Evolutionary conservation across 2,888 invertebrate genomes (phyloP), one percentile per base, ranked within the genome.

Genomic region (Thysanoteuthis rhombus): DNA sequence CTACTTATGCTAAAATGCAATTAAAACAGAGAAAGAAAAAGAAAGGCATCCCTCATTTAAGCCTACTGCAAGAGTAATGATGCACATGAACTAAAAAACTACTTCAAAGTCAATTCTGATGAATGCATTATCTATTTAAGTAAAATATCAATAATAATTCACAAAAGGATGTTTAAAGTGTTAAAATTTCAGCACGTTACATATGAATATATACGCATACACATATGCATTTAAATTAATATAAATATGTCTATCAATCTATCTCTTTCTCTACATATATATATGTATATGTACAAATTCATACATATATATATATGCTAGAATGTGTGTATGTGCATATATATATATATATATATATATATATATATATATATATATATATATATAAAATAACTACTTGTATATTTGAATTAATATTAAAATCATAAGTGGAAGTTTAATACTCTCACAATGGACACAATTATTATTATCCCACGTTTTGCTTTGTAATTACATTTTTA

Each of bases 91-190:
- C 36, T 16, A 75, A 75, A 75, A 75, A 75, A 75, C n/a, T n/a
- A n/a, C n/a, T 75, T 75, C n/a, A 75, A 75, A n/a, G 75, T 75
- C 75, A 75, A 75, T 75, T 75, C 75, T 75, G 75, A 75, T 75
- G 75, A 8, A 75, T 36, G 36, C n/a, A 75, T 36, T 75, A 10
- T 75, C 36, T 36, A 4, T 75, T 36, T n/a, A n/a, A 75, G 8
- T 75, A 75, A 75, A 75, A 36, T 75, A 75, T 36, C n/a, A 36
- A 75, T n/a, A 75, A 16, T n/a, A 75, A 75, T n/a, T 75, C 75
- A 75, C 75, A 75, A 75, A 75, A 75, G 58, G n/a, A 75, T n/a
- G 75, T 75, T 75, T 75, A 75, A n/a, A 75, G 12, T 32, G 12
- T 75, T 75, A n/a, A 75, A n/a, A 36, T 36, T 75, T 75, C n/a